These are phyloP conservation scores for Amphipyra tragopoginis DNA, from an alignment of 2,888 invertebrate genomes.

Conservation along the genomic window DNA sequence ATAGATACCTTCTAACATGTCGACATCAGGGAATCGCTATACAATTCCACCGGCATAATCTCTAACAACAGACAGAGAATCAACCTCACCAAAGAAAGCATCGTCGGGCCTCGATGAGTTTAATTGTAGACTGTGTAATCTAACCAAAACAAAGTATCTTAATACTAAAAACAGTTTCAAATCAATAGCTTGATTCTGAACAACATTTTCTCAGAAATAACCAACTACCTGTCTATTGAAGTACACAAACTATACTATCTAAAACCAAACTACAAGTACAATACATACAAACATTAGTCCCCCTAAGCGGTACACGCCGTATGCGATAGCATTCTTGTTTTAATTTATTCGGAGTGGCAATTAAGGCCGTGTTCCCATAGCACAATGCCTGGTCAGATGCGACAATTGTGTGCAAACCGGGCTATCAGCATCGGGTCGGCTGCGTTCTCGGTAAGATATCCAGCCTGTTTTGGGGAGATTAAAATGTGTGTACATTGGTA, in stretches of 20 bases:
- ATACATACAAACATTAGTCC: constrained; percentile 64
- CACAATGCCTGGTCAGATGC: constrained; percentile 84
- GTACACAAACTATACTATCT: constrained; percentile 27
- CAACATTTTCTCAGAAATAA: neutral
- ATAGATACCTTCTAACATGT: too few relatives aligned
- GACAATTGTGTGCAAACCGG: constrained; percentile 86
- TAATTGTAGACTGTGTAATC: too few relatives aligned
- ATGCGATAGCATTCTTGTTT: constrained; percentile 83
- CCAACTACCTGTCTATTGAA: constrained; percentile 17
- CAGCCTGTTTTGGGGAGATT: constrained; percentile 66
- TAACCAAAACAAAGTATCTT: too few relatives aligned
- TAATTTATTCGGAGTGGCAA: constrained; percentile 87
- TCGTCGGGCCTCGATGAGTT: too few relatives aligned
- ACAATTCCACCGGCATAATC: too few relatives aligned
- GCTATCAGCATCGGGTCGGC: constrained; percentile 83
- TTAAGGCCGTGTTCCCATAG: constrained; percentile 86
- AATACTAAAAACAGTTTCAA: neutral
- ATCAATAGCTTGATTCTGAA: neutral
- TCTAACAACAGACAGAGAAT: too few relatives aligned
- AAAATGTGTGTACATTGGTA: constrained; percentile 63
- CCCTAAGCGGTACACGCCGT: constrained; percentile 68
- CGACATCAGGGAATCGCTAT: too few relatives aligned
- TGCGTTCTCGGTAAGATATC: constrained; percentile 62
- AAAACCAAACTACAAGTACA: constrained; percentile 27
- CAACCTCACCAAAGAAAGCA: too few relatives aligned